Evolutionary conservation across 2,113 vertebrate species (phyloP), one percentile per base, ranked within the genome.

Genomic region (Ceuthmochares aereus): DNA sequence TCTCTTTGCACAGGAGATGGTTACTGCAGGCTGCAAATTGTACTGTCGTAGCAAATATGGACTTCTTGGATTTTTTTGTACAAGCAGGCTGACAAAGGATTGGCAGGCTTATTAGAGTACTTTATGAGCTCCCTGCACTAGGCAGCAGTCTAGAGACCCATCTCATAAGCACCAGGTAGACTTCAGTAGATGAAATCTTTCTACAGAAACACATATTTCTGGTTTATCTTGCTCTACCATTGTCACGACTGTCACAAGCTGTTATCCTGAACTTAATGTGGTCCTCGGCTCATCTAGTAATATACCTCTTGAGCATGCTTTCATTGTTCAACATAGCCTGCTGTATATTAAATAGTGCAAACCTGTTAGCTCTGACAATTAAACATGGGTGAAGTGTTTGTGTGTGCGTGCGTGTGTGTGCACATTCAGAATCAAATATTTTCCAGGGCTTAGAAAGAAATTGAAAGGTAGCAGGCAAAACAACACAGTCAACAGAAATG

Each of bases 381-480:
- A 76, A 93, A 52, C 63, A 23, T 4, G 49, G 54, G 9, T 34
- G 18, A 20, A 29, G 4, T 40, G 40, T 40, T 9, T 7, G 11
- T 63, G 51, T 47, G 3, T 23, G 34, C 15, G 23, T 5, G 18
- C 4, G 37, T 9, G 30, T 3, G 15, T 3, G 12, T 10, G 5
- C 2, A 4, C 9, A 12, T 49, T 14, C 60, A 91, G 34, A 70
- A 78, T 32, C 12, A 89, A 86, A 34, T 92, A 47, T 90, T 88
- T 93, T 96, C 81, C 84, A 91, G 58, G 37, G 51, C 70, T 89
- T 73, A 89, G 84, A 79, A 93, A 82, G 30, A 70, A 87, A 77
- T 74, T 86, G 79, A 93, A 90, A 94, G 59, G 87, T 94, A 73
- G 67, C 60, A 94, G 70, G 23, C 70, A 94, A 91, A 97, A 74